Conservation (phyloP, 2,113 vertebrate genomes). For the Mugil cephalus region DNA sequence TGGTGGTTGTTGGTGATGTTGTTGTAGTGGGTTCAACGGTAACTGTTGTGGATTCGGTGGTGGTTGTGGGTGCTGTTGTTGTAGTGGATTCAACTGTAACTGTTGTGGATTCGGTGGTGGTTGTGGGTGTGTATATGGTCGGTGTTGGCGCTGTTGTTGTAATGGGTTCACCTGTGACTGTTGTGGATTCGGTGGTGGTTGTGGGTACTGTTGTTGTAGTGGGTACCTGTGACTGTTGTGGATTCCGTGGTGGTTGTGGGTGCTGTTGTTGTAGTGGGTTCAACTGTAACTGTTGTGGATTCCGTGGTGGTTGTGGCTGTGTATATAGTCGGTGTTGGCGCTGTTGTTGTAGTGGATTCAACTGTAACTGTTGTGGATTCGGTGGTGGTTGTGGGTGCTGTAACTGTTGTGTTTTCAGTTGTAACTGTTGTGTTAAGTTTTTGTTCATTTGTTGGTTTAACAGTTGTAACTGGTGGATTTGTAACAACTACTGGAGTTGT, state of each 20-base stretch:
- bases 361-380: not conserved
- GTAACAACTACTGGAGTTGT: too few species aligned
- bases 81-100: not conserved
- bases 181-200: not conserved
- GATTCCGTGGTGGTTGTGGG: not conserved
- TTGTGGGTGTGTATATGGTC: not conserved
- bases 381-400: not conserved
- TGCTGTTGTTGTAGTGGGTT: not conserved
- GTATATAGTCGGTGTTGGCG: too few species aligned
- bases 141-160: not conserved
- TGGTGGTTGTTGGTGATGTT: not conserved
- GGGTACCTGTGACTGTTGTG: not conserved
- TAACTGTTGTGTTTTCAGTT: constrained; percentile 5
- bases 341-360: not conserved
- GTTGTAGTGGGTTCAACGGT: not conserved
- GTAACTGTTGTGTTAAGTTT: not conserved
- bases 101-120: too few species aligned
- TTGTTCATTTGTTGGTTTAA: too few species aligned
- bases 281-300: too few species aligned
- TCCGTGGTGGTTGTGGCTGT: too few species aligned
- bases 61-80: not conserved
- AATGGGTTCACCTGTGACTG: not conserved
- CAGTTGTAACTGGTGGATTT: too few species aligned
- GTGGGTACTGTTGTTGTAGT: too few species aligned
- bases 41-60: too few species aligned